phyloP scores from a whole-genome alignment of 1,140 invertebrate genomes.

The Palaemon carinicauda region DNA sequence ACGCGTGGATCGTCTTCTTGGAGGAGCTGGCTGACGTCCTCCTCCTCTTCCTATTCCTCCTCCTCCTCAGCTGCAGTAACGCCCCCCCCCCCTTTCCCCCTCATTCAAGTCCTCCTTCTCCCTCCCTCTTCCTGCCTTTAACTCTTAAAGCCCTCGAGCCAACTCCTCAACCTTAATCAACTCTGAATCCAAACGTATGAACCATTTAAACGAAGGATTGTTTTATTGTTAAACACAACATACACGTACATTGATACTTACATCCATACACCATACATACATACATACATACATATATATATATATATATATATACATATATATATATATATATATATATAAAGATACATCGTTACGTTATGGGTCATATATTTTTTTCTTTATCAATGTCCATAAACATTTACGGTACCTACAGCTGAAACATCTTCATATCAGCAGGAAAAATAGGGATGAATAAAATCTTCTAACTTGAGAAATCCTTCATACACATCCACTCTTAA shows the following conservation, averaged over 20 bases:
- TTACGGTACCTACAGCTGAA: no score
- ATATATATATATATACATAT: neutral
- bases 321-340: neutral
- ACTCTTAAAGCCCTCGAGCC: neutral
- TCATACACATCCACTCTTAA: neutral
- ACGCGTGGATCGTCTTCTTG: conserved; percentile 1
- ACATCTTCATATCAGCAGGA: no score
- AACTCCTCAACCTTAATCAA: neutral
- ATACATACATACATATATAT: no score
- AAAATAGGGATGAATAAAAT: no score
- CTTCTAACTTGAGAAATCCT: neutral
- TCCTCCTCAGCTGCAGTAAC: neutral
- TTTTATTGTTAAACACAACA: no score
- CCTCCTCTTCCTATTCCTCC: neutral
- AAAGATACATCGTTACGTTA: no score
- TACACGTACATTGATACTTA: no score
- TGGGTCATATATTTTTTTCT: no score
- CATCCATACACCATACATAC: no score
- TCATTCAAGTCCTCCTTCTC: neutral
- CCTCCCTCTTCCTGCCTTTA: neutral
- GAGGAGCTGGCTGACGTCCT: neutral
- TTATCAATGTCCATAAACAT: no score
- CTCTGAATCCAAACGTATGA: neutral
- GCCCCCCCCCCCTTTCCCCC: neutral
- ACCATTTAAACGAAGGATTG: neutral